Base-by-base conservation (phyloP, 1,140 invertebrate species). In the Bombus turneri region DNA sequence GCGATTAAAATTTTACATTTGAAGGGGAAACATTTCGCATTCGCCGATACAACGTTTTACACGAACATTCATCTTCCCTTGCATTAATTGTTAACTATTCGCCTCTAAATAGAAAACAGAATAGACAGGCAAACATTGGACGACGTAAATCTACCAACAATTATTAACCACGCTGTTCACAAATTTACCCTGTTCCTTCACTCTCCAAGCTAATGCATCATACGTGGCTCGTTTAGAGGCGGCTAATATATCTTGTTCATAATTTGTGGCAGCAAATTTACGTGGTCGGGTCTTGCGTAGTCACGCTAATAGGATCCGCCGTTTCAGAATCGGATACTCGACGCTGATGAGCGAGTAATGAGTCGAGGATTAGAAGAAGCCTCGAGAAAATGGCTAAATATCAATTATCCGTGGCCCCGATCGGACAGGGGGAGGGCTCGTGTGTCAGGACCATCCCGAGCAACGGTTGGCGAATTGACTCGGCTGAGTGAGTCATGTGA, bases 331-430 rank as follows among this genome's bases (percentile, higher is more conserved):
- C 43, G 77, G 72, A 66, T 76, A 74, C 57, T 83, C 71, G 76
- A n/a, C 62, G 31, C 41, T 73, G 86, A 79, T 69, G 80, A 72
- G 59, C 73, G 77, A 83, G 81, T 79, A 88, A 87, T 39, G 75
- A 78, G 71, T 34, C n/a, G 37, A 57, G 73, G 47, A 88, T 88
- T 84, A 84, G 87, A 82, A 83, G 74, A 47, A 57, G 62, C 68
- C 37, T 22, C 47, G 43, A 18, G 59, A 37, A 88, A 88, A 88
- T 88, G 69, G 73, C 72, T 81, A 81, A 85, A 85, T 87, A 87
- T 88, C 87, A 81, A 87, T 85, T 87, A 87, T 66, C 41, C 13
- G 15, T 39, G 39, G 73, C 43, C 64, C 72, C 57, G 74, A 87
- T 47, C 66, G 81, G 3, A 25, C 12, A 13, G 31, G 37, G 53